Percentiles rank a stretch among this genome's conserved stretches.
phyloP scores from a whole-genome alignment of 1,140 invertebrate genomes.

The Akabosia matsudoensis region DNA sequence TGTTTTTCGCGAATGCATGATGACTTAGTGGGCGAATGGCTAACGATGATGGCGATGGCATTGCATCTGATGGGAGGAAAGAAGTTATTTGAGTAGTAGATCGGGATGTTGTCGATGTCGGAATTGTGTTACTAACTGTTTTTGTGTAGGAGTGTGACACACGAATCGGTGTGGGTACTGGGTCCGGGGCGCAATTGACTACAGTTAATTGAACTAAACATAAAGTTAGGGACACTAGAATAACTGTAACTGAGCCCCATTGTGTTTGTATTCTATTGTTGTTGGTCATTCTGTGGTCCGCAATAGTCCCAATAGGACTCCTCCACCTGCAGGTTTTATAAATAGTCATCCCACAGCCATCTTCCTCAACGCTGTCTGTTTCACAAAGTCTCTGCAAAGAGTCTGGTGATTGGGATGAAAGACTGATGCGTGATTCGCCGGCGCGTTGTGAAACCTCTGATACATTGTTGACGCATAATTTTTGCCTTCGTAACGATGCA shows the following conservation, averaged over 20 bases:
- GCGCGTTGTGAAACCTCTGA: not conserved
- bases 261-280: constrained; percentile 17
- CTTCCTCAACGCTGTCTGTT: no score
- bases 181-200: not conserved
- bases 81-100: not conserved
- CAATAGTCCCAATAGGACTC: not conserved
- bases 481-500: no score
- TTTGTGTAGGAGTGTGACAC: not conserved
- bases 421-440: not conserved
- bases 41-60: not conserved
- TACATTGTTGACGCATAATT: not conserved
- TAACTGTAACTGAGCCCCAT: not conserved
- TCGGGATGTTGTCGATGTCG: not conserved
- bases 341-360: not conserved
- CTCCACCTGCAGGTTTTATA: not conserved
- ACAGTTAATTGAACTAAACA: not conserved
- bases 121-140: constrained; percentile 1
- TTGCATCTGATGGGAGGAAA: constrained; percentile 9
- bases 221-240: not conserved
- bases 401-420: not conserved
- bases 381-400: not conserved
- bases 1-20: not conserved
- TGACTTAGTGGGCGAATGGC: not conserved
- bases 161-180: not conserved
- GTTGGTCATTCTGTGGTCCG: constrained; percentile 18